Evolutionary conservation across 64 coral and sea anemone genomes (phyloP), one percentile per base, ranked within the genome.

Genomic region (Anthopleura sola): DNA sequence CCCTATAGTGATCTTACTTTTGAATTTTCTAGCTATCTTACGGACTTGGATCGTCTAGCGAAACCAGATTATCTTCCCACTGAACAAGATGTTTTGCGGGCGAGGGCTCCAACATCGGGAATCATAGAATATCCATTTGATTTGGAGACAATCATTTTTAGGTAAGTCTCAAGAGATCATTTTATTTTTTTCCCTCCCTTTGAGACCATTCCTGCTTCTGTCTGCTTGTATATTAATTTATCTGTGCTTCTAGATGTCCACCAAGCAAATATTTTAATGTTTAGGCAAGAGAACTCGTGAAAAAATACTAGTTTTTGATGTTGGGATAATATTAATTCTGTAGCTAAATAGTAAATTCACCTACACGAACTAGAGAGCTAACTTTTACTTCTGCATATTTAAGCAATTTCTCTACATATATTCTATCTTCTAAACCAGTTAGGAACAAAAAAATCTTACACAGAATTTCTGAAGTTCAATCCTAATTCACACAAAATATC

Each of bases 81-180:
- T 44, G 95, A 97, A 75, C 95, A 97, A 90, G 95, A 97, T 62
- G 91, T 97, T 24, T 84, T 97, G 17, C 87, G 95, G 33, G 95
- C 95, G 0, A 93, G 95, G 60, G 95, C 95, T 28, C 95, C 95
- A 3, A 97, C 95, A 17, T 97, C 95, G 23, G 95, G 95, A 36
- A 97, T 97, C n/a, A 97, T 97, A 24, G 95, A 97, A 31, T 97
- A 97, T 80, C 95, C 95, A 7, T 97, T 97, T 75, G 95, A 97
- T 54, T 84, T 97, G 81, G 95, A 97, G 88, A 97, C 95, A 49
- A 97, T 97, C 93, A 97, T 97, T 88, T 97, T 97, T 93, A 87
- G 95, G 95, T 71, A 71, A 71, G 66, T 2, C n/a, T n/a, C 24
- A 11, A 3, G 24, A 66, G 4, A 9, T 56, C 0, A 3, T 56